These are phyloP conservation scores for Nemopilema nomurai DNA, from an alignment of 30 jellyfish, hydroid and myxozoan genomes.

Conservation along the genomic window DNA sequence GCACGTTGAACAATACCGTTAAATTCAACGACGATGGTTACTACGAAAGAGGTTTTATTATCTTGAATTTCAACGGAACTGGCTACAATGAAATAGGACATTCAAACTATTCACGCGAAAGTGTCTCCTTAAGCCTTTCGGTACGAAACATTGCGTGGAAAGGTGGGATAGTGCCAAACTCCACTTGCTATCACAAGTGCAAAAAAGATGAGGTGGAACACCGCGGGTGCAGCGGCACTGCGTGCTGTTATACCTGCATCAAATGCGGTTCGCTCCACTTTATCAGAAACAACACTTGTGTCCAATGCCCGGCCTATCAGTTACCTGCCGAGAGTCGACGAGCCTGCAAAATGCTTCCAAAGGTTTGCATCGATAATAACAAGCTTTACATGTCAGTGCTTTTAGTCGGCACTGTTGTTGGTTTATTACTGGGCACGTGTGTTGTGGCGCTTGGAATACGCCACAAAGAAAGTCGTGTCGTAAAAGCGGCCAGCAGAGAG, in stretches of 20 bases:
- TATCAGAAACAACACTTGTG: conserved; percentile 7
- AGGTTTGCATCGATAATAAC: background rate
- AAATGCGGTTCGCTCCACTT: background rate
- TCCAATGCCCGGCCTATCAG: background rate
- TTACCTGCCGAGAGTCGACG: conserved; percentile 3
- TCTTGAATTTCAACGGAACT: conserved; percentile 13
- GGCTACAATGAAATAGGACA: conserved; percentile 22
- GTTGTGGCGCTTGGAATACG: background rate
- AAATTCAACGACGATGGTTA: conserved; percentile 13
- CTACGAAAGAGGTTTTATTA: background rate
- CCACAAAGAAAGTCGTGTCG: conserved; percentile 5
- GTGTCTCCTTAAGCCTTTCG: background rate
- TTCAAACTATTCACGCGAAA: background rate
- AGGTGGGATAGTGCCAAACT: background rate
- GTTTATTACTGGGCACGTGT: background rate
- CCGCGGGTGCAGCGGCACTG: conserved; percentile 5
- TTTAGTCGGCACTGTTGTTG: background rate
- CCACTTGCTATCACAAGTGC: conserved; percentile 18
- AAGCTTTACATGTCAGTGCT: background rate
- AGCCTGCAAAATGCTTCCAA: conserved; percentile 17
- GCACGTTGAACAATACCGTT: background rate
- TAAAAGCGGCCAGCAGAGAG: conserved; percentile 26
- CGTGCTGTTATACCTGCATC: conserved; percentile 17
- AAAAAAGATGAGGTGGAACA: conserved; percentile 13
- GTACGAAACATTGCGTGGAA: background rate